These are phyloP conservation scores for Enchytraeus crypticus DNA, from an alignment of 2,888 invertebrate genomes.

Conservation along the genomic window DNA sequence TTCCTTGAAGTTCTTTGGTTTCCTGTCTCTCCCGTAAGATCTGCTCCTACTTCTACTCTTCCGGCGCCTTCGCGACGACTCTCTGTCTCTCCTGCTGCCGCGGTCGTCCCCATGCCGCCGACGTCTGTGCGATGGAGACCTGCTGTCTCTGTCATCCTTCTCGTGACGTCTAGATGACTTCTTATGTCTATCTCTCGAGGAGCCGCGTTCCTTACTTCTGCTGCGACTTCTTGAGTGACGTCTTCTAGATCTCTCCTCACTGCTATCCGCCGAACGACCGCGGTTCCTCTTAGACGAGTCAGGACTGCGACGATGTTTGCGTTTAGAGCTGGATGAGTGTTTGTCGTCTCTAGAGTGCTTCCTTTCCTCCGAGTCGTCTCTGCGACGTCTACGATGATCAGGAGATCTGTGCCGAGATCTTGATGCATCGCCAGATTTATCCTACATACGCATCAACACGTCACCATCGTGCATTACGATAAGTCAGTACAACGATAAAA, in stretches of 20 bases:
- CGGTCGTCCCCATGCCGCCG: background rate
- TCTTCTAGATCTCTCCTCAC: conserved; percentile 1
- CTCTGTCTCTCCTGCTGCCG: background rate
- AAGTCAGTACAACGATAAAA: too few species aligned
- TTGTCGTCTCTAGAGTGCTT: background rate
- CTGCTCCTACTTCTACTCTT: conserved; percentile 2
- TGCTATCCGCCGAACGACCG: too few species aligned
- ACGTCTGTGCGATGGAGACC: background rate
- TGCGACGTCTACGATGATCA: background rate
- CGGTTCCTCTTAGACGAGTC: background rate
- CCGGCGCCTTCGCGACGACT: background rate
- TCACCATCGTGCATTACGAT: too few species aligned
- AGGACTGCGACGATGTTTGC: background rate
- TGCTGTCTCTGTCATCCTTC: background rate
- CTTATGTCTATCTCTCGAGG: too few species aligned
- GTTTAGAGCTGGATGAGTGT: background rate
- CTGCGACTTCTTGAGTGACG: background rate
- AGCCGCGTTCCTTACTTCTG: too few species aligned
- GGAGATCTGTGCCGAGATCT: background rate
- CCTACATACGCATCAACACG: too few species aligned
- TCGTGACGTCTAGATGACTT: too few species aligned
- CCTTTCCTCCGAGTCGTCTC: background rate
- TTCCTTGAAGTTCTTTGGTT: conserved; percentile 37
- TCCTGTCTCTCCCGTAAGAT: too few species aligned
- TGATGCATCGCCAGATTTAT: background rate